Evolutionary conservation across 2,888 invertebrate genomes (phyloP), one percentile per base, ranked within the genome.

Genomic region (Kryphioiulus occultus): DNA sequence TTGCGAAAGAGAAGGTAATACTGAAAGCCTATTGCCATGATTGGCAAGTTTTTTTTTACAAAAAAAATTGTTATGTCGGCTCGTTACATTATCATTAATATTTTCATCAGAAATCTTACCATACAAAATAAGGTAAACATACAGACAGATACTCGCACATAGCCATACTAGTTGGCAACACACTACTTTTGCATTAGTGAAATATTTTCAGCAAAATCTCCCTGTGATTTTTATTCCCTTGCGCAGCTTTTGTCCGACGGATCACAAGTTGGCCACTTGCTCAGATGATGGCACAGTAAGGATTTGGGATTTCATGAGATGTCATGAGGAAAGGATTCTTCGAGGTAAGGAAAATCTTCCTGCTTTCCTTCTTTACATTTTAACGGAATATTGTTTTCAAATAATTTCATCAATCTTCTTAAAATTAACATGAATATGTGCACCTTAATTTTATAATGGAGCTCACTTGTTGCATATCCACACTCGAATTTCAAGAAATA

Each of bases 231-330:
- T 86, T 86, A 85, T 85, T 78, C 35, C 30, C 86, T 35, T 47
- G 82, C 90, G 90, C 93, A 99, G 99, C 95, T 99, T 99, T 94
- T 98, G 99, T 94, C 99, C 99, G 88, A 96, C 97, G 92, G 99
- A 99, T 94, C 95, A 95, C 92, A 99, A 99, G 94, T 97, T 99
- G 94, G 99, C 98, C 42, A 98, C 99, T 88, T 99, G 99, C 94
- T 99, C 99, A 89, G 99, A 99, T 93, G 99, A 99, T 93, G 99
- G 99, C 90, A 99, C 99, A 26, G 95, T 99, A 89, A 94, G 99
- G 91, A 96, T 99, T 91, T 99, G 99, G 97, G 99, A 99, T 93
- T 99, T 99, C 93, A 95, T 97, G 92, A 95, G 97, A 90, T 97
- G 97, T 92, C 96, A 96, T 91, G 99, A 99, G 94, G 99, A 99